Evolutionary conservation across 2,113 vertebrate genomes (phyloP).

Genomic region (Nerophis ophidion): DNA sequence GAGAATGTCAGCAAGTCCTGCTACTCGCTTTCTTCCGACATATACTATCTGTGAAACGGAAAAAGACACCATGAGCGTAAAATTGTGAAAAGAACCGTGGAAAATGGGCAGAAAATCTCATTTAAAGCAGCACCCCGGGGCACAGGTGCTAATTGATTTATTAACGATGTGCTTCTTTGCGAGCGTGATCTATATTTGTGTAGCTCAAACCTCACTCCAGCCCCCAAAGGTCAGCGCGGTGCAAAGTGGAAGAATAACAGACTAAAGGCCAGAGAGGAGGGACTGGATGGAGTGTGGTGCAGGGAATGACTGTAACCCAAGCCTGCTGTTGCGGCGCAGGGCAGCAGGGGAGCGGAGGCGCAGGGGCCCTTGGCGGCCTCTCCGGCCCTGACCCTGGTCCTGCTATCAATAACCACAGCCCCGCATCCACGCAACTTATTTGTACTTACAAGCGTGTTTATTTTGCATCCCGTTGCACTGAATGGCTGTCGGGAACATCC

Average conservation of each 20-base stretch:
- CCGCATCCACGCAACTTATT: conserved; percentile 42
- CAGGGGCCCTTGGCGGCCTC: conserved; percentile 56
- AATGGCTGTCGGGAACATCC: too few species aligned
- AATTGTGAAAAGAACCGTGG: conserved; percentile 41
- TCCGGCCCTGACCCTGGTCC: conserved; percentile 38
- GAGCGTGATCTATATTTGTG: conserved; percentile 72
- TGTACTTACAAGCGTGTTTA: neutral
- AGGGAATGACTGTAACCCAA: conserved; percentile 76
- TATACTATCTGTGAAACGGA: neutral
- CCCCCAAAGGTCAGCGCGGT: conserved; percentile 76
- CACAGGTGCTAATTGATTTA: conserved; percentile 72
- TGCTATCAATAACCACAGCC: conserved; percentile 67
- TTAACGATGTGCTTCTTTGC: conserved; percentile 73
- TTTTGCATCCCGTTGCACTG: conserved; percentile 4
- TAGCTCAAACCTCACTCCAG: conserved; percentile 78
- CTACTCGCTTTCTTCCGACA: neutral
- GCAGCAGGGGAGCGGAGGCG: conserved; percentile 74
- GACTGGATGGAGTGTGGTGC: conserved; percentile 32
- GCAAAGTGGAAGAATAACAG: conserved; percentile 88
- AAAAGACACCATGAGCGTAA: conserved; percentile 29
- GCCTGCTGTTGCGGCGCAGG: conserved; percentile 78
- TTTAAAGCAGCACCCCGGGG: conserved; percentile 39
- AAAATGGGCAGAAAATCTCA: conserved; percentile 66
- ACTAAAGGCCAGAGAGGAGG: conserved; percentile 56
- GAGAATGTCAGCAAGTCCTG: neutral